These are phyloP conservation scores for Globodera ellingtonae DNA, from an alignment of 1,140 invertebrate species.

Conservation along the genomic window DNA sequence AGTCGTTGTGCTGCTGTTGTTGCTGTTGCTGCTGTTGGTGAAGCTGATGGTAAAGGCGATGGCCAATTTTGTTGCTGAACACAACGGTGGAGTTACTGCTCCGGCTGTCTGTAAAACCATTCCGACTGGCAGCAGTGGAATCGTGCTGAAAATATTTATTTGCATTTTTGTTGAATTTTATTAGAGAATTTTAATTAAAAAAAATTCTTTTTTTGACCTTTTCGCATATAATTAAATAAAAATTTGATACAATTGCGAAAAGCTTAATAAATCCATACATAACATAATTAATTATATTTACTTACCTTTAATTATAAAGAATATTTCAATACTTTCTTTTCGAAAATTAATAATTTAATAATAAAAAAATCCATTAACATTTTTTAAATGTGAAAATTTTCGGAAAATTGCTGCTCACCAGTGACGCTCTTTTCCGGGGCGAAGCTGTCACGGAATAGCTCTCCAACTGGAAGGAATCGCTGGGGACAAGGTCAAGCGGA, in stretches of 20 bases:
- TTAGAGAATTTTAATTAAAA: neutral
- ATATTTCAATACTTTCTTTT: no score
- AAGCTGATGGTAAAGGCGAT: neutral
- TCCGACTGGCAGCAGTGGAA: constrained; percentile 10
- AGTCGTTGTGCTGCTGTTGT: constrained; percentile 14
- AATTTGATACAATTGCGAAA: neutral
- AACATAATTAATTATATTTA: no score
- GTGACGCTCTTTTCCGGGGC: neutral
- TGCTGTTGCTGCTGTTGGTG: neutral
- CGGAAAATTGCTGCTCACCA: neutral
- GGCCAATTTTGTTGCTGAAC: neutral
- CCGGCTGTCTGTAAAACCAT: constrained; percentile 25
- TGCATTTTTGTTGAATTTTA: neutral
- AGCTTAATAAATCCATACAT: no score
- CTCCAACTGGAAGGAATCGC: constrained; percentile 8
- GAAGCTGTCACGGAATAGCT: neutral
- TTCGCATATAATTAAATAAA: neutral
- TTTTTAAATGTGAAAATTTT: no score
- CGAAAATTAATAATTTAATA: no score
- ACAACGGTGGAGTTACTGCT: constrained; percentile 27
- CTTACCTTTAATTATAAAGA: no score
- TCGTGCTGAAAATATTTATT: neutral
- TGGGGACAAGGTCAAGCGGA: neutral
- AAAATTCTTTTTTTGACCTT: neutral
- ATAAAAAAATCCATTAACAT: no score